phyloP scores from a whole-genome alignment of 2,797 vertebrate species.

The Salarias fasciatus region DNA sequence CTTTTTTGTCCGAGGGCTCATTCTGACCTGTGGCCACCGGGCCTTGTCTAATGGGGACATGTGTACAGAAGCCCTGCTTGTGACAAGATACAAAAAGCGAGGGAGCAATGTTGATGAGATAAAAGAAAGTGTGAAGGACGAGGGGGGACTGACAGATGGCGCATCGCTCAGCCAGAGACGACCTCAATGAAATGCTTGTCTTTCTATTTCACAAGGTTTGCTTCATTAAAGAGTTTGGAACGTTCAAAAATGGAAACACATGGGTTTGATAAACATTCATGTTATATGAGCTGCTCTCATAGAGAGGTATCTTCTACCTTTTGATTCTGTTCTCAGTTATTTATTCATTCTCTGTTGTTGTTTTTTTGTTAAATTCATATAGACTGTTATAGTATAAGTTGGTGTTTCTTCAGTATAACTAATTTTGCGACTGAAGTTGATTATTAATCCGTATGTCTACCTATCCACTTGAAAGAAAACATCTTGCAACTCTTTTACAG shows the following conservation, averaged over 20 bases:
- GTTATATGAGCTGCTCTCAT: too few species aligned
- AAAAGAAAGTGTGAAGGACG: constrained; percentile 44
- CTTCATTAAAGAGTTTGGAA: constrained; percentile 36
- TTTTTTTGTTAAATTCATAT: too few species aligned
- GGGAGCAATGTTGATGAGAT: constrained; percentile 54
- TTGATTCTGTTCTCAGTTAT: too few species aligned
- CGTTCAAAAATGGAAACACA: constrained; percentile 4
- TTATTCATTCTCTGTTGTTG: too few species aligned
- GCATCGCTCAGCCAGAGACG: constrained; percentile 29
- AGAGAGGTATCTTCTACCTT: too few species aligned
- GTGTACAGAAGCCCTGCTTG: constrained; percentile 54
- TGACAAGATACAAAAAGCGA: constrained; percentile 43
- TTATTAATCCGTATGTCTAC: too few species aligned
- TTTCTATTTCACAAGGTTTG: constrained; percentile 30
- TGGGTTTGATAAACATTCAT: too few species aligned
- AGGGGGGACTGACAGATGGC: constrained; percentile 35
- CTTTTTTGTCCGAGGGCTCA: constrained; percentile 50
- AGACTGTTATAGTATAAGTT: too few species aligned
- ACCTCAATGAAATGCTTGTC: constrained; percentile 54
- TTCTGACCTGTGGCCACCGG: constrained; percentile 61
- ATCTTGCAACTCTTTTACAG: constrained; percentile 12
- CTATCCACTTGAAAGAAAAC: too few species aligned
- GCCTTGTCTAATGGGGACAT: constrained; percentile 65
- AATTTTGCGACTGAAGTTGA: too few species aligned
- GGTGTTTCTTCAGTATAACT: too few species aligned